Evolutionary conservation across 2,797 vertebrate genomes (phyloP), one percentile per base, ranked within the genome.

Genomic region (Ciconia nigra): DNA sequence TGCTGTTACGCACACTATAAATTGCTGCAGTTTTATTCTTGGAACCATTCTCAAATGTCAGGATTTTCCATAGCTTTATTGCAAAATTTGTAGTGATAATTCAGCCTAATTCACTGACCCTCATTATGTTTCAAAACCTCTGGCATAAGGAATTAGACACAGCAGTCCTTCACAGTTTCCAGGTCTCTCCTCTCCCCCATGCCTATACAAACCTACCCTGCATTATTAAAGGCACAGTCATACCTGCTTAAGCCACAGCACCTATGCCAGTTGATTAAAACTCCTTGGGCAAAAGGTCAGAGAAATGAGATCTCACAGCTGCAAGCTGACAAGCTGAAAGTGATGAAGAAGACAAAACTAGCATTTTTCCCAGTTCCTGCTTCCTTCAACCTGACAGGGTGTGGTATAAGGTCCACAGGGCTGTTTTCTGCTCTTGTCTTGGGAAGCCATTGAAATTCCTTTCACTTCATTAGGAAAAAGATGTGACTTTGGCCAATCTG

Each of bases 401-500:
- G 37, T 15, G 5, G 7, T 59, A 7, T 22, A 41, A 83, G 7
- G 22, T 73, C n/a, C 1, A 4, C 1, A 1, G 47, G 22, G 19
- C 16, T 59, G 12, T 59, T 81, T 92, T 81, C 44, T 41, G 41
- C 21, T 41, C 22, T 16, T 59, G 6, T 46, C 49, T 59, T 52
- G 62, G 20, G 20, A 7, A 74, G 4, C 14, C 61, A 63, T 10
- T 33, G 54, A 74, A 37, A 63, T 42, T 84, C 55, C 20, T 86
- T 66, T 70, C 54, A 57, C 3, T 44, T 63, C 10, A 4, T 4
- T n/a, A 28, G 8, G 13, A 21, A 84, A 76, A 66, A 82, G n/a
- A 24, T 10, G 6, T 52, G 10, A 46, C 33, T 47, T 37, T 71
- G 42, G 15, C 14, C 66, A 57, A 57, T 19, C 22, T 67, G n/a